Evolutionary conservation across 2,113 vertebrate genomes (phyloP).

Genomic region (Mellivora capensis): DNA sequence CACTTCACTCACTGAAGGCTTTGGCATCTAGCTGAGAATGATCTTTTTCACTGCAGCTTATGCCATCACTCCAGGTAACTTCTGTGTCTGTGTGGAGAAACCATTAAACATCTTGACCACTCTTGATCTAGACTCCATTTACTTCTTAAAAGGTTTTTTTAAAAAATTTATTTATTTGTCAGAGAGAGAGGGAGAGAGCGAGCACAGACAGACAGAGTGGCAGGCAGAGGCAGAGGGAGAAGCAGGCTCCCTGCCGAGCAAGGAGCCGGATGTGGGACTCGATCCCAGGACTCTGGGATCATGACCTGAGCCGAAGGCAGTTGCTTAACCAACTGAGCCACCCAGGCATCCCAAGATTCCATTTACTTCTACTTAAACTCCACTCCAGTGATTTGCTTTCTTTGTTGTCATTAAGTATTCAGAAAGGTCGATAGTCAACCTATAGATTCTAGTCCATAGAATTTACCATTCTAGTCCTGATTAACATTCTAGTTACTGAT

Average conservation of each 20-base stretch:
- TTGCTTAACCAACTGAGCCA: too few relatives aligned
- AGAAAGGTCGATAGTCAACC: neutral
- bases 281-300: too few relatives aligned
- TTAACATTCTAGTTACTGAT: too few relatives aligned
- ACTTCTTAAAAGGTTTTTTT: too few relatives aligned
- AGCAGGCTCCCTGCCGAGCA: too few relatives aligned
- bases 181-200: too few relatives aligned
- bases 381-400: neutral
- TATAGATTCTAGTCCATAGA: neutral
- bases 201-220: too few relatives aligned
- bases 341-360: too few relatives aligned
- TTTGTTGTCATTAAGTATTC: neutral
- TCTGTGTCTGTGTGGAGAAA: neutral
- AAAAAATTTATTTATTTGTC: too few relatives aligned
- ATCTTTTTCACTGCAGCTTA: neutral
- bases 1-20: neutral
- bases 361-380: neutral
- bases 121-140: neutral
- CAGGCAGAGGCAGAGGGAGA: too few relatives aligned
- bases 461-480: neutral
- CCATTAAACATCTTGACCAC: neutral
- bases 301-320: too few relatives aligned
- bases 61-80: neutral
- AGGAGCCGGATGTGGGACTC: too few relatives aligned
- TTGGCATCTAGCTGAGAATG: neutral